phyloP scores from a whole-genome alignment of 2,113 vertebrate genomes.

The Siniperca knerii region DNA sequence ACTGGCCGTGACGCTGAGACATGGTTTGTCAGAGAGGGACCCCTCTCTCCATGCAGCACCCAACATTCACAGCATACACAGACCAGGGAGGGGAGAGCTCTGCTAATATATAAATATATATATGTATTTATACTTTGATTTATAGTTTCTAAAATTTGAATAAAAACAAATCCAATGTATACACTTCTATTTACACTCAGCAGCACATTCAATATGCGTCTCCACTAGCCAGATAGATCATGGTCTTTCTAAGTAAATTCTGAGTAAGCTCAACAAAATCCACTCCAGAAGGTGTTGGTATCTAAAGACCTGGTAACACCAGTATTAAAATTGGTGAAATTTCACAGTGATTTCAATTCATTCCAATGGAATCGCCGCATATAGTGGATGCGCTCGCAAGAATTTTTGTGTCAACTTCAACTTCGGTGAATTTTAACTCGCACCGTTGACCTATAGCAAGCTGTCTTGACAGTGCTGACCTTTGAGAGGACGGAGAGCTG shows the following conservation, averaged over 20 bases:
- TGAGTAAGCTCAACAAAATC: neutral
- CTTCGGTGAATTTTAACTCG: neutral
- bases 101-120: neutral
- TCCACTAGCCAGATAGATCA: no score
- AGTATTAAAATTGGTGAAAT: neutral
- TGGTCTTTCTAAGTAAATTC: no score
- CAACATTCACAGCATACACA: neutral
- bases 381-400: neutral
- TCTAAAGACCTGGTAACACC: neutral
- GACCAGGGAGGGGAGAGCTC: neutral
- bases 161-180: neutral
- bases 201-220: neutral
- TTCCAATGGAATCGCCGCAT: neutral
- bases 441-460: neutral
- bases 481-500: neutral
- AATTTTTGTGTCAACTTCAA: neutral
- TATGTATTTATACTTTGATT: neutral
- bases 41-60: neutral
- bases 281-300: neutral
- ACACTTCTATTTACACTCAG: neutral
- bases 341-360: neutral
- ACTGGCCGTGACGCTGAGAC: constrained; percentile 16
- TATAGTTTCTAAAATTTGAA: neutral
- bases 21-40: constrained; percentile 15
- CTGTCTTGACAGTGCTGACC: neutral